Evolutionary conservation across 2,113 vertebrate genomes (phyloP).

Genomic region (Myrmecophaga tridactyla): DNA sequence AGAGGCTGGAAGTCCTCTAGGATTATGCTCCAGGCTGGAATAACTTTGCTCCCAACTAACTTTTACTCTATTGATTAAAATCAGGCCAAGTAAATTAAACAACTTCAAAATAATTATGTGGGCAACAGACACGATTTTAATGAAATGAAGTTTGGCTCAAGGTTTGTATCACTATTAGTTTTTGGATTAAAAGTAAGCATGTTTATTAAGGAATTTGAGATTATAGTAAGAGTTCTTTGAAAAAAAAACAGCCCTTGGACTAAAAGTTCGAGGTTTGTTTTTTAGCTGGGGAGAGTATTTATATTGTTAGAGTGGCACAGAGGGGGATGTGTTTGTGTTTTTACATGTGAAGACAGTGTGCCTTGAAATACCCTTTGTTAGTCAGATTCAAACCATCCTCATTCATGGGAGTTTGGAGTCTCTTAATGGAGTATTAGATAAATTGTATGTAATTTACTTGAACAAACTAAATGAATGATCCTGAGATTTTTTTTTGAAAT

Average conservation of each 20-base stretch:
- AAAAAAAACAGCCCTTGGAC: background rate
- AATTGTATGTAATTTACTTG: background rate
- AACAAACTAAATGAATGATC: background rate
- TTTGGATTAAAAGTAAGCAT: constrained; percentile 34
- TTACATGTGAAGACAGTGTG: background rate
- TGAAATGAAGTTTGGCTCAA: background rate
- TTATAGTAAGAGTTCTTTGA: background rate
- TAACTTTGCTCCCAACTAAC: background rate
- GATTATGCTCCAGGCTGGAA: background rate
- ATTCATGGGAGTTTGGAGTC: background rate
- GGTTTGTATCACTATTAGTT: background rate
- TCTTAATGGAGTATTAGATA: background rate
- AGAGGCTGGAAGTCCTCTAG: background rate
- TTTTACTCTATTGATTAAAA: background rate
- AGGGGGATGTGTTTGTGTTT: background rate
- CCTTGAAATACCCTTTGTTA: background rate
- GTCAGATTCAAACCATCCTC: background rate
- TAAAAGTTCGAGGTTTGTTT: background rate
- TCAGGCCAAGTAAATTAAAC: background rate
- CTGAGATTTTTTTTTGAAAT: constrained; percentile 31
- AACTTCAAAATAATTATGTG: background rate
- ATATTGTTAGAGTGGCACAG: background rate
- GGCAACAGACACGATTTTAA: background rate
- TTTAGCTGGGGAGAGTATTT: background rate
- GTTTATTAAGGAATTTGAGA: background rate